These are phyloP conservation scores for Neolamprologus variostigma DNA, from an alignment of 2,113 vertebrate species.

Conservation along the genomic window DNA sequence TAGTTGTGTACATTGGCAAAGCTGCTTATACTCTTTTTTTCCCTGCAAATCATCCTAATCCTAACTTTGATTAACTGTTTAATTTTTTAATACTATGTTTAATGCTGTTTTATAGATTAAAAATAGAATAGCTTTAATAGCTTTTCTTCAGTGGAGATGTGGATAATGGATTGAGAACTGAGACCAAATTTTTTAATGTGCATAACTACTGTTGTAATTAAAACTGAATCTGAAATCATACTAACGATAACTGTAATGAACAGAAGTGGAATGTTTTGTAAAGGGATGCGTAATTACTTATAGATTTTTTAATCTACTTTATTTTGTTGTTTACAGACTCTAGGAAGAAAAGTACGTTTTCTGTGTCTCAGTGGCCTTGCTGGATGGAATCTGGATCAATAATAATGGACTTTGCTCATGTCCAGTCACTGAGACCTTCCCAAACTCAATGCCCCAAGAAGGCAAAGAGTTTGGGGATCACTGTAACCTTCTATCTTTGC, in stretches of 20 bases:
- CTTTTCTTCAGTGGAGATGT: background rate
- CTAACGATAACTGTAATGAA: background rate
- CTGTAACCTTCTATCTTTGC: background rate
- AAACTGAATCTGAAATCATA: background rate
- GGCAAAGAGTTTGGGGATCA: background rate
- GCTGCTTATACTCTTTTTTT: background rate
- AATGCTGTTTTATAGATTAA: background rate
- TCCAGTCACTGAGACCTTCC: background rate
- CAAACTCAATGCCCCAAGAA: background rate
- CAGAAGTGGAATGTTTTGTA: fast-evolving
- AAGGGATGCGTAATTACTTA: background rate
- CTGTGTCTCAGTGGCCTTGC: background rate
- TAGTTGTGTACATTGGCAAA: background rate
- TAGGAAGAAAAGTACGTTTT: background rate
- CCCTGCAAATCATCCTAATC: background rate
- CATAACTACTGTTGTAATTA: background rate
- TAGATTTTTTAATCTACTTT: background rate
- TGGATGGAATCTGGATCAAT: background rate
- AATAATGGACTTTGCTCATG: background rate
- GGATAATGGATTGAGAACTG: background rate
- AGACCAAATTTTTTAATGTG: background rate
- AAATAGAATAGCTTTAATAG: background rate
- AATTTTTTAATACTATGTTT: background rate
- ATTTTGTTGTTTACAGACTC: background rate
- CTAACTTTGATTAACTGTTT: background rate